A percentile compares a stretch with the other conserved stretches of the same genome.
Conservation (phyloP, 2,113 vertebrate genomes). For the Chaenocephalus aceratus region DNA sequence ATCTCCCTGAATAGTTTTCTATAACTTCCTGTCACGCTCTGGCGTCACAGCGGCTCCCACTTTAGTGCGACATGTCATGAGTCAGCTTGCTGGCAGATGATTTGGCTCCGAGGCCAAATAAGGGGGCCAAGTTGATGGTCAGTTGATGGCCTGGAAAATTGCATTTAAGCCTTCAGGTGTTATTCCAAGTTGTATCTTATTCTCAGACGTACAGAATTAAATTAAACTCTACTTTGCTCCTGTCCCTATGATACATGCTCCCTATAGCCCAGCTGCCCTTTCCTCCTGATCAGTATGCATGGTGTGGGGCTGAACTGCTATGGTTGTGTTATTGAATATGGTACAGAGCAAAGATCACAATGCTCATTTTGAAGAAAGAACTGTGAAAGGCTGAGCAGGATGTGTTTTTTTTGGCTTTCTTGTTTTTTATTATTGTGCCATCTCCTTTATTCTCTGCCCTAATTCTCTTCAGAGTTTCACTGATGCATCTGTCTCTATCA, state of each 20-base stretch:
- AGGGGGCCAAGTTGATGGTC: constrained; percentile 79
- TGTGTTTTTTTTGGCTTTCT: constrained; percentile 3
- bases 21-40: constrained; percentile 27
- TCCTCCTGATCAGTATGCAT: constrained; percentile 32
- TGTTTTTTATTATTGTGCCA: constrained; percentile 21
- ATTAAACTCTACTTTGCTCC: constrained; percentile 70
- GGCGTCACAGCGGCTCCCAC: constrained; percentile 25
- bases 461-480: constrained; percentile 40
- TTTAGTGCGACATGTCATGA: constrained; percentile 56
- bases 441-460: constrained; percentile 20
- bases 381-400: constrained; percentile 7
- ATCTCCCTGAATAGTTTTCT: constrained; percentile 18
- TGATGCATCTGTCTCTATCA: constrained; percentile 56
- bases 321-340: constrained; percentile 40
- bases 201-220: constrained; percentile 73
- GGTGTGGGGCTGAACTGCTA: constrained; percentile 28
- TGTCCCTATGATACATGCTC: constrained; percentile 71
- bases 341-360: constrained; percentile 22
- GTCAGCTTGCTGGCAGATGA: constrained; percentile 73
- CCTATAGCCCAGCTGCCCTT: constrained; percentile 29
- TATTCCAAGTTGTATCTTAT: constrained; percentile 75
- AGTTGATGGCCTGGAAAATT: constrained; percentile 86
- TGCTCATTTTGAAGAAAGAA: constrained; percentile 5
- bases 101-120: constrained; percentile 66
- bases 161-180: constrained; percentile 83